These are phyloP conservation scores for Galaxias olidus DNA, from an alignment of 2,797 vertebrate species.

Conservation along the genomic window DNA sequence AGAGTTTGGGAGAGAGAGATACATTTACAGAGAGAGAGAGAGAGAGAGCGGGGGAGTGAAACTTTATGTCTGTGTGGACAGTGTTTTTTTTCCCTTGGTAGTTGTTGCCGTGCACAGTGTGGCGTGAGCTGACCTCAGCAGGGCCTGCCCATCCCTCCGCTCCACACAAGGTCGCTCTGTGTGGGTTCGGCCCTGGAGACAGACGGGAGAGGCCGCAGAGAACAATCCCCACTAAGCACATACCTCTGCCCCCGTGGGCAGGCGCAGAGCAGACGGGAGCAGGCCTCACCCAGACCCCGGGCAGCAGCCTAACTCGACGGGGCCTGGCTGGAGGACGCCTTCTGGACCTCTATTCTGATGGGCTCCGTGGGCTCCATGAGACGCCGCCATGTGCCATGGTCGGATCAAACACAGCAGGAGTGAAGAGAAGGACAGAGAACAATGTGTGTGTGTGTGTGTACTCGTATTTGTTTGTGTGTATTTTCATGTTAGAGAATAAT, in stretches of 20 bases:
- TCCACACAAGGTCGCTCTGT: conserved; percentile 79
- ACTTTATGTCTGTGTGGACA: conserved; percentile 1
- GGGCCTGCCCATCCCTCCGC: conserved; percentile 55
- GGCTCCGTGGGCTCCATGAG: conserved; percentile 69
- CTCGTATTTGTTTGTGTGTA: too few relatives aligned
- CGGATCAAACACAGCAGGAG: conserved; percentile 68
- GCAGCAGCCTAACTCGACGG: conserved; percentile 44
- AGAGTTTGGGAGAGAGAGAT: not conserved
- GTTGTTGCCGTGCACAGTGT: conserved; percentile 47
- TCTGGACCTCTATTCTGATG: conserved; percentile 59
- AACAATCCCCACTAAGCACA: conserved; percentile 71
- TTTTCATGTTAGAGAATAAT: too few relatives aligned
- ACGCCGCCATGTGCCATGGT: conserved; percentile 61
- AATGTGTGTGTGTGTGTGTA: too few relatives aligned
- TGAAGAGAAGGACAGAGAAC: conserved; percentile 34
- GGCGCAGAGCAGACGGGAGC: not conserved
- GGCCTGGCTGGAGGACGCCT: conserved; percentile 42
- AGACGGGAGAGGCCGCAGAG: conserved; percentile 66
- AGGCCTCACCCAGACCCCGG: conserved; percentile 1
- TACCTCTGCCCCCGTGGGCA: conserved; percentile 61
- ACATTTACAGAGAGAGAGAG: too few relatives aligned
- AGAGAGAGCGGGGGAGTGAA: not conserved
- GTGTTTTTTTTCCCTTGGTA: not conserved
- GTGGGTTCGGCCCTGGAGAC: conserved; percentile 77
- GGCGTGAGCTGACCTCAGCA: conserved; percentile 64